Evolutionary conservation across 2,797 vertebrate species (phyloP).

Genomic region (Cyprinella venusta): DNA sequence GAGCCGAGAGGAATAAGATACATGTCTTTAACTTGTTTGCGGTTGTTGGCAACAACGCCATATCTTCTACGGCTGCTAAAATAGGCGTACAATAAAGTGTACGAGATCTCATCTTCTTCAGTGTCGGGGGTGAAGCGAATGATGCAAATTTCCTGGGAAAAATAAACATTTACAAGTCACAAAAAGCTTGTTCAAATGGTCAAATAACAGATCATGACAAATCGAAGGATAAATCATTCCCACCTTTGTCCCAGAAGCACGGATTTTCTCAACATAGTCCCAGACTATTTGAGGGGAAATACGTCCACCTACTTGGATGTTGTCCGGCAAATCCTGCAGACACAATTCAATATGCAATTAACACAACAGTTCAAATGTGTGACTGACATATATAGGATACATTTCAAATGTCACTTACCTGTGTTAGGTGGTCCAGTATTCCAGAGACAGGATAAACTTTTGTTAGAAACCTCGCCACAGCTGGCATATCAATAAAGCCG

Average conservation of each 20-base stretch:
- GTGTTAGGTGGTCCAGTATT: conserved; percentile 88
- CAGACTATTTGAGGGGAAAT: conserved; percentile 97
- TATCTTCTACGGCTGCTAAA: conserved; percentile 98
- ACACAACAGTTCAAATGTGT: not conserved
- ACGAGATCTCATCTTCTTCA: conserved; percentile 98
- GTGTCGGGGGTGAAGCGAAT: conserved; percentile 95
- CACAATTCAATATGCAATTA: not conserved
- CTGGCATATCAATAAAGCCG: conserved; percentile 96
- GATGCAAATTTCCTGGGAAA: conserved; percentile 91
- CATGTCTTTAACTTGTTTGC: conserved; percentile 98
- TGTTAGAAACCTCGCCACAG: conserved; percentile 94
- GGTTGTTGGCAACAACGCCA: conserved; percentile 96
- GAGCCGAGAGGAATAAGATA: conserved; percentile 96
- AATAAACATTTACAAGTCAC: not conserved
- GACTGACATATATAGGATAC: not conserved
- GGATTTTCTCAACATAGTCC: conserved; percentile 99
- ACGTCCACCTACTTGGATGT: conserved; percentile 94
- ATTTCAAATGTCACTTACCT: conserved; percentile 76
- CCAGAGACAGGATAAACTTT: conserved; percentile 96
- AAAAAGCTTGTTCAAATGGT: conserved; percentile 1
- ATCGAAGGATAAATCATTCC: conserved; percentile 52
- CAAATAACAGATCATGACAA: not conserved
- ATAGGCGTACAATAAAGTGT: conserved; percentile 93
- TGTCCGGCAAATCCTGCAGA: conserved; percentile 92
- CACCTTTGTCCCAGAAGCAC: conserved; percentile 98